Percentiles rank a stretch among this genome's conserved stretches.
phyloP scores from a whole-genome alignment of 1,140 invertebrate genomes.

The Polypedilum pembai region DNA sequence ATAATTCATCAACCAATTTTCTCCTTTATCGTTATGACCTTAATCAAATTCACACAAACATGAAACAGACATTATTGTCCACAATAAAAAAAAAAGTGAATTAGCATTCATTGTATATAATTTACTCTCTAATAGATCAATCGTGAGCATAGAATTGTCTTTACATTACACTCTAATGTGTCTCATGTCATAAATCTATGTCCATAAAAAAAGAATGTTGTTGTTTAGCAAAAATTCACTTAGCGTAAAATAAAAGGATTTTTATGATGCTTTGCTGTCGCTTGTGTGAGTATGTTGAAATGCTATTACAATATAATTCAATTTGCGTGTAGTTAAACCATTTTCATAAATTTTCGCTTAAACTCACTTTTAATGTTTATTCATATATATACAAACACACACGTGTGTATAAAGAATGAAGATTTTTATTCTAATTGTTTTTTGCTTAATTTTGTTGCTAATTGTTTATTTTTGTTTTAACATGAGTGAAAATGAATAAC shows the following conservation, averaged over 20 bases:
- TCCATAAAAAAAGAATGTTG: background rate
- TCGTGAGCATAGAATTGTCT: background rate
- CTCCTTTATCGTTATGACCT: no score
- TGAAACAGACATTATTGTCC: no score
- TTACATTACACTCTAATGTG: background rate
- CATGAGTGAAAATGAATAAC: no score
- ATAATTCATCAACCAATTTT: no score
- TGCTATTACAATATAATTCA: background rate
- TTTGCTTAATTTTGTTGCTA: no score
- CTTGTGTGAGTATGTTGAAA: background rate
- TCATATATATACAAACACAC: background rate
- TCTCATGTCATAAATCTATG: background rate
- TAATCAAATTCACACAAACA: no score
- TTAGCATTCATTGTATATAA: no score
- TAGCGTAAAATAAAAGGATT: background rate
- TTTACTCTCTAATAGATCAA: background rate
- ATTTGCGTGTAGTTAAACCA: conserved; percentile 12
- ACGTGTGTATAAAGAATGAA: background rate
- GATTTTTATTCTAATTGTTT: no score
- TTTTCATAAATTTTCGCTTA: background rate
- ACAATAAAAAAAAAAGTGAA: no score
- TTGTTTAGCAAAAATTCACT: background rate
- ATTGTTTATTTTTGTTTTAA: no score
- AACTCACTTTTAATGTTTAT: background rate
- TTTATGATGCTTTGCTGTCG: background rate